A percentile compares a stretch with the other conserved stretches of the same genome.
Evolutionary conservation across 2,113 vertebrate species (phyloP).

Genomic region (Vireo altiloquus): DNA sequence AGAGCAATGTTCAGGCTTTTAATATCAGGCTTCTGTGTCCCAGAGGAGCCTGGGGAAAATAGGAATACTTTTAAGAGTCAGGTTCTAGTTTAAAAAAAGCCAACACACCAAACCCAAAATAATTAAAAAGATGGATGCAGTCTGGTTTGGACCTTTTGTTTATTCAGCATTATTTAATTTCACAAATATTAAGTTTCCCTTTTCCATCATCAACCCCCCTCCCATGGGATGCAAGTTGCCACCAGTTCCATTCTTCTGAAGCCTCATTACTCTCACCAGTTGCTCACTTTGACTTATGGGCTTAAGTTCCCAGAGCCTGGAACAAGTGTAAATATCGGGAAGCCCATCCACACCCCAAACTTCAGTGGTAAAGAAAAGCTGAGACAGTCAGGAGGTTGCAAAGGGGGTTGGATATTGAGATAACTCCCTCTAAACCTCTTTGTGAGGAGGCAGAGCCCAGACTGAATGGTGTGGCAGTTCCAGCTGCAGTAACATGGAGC

Average conservation of each 20-base stretch:
- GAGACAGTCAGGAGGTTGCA: not conserved
- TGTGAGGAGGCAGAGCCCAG: not conserved
- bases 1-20: not conserved
- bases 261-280: conserved; percentile 41
- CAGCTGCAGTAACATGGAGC: rapidly evolving
- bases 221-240: not conserved
- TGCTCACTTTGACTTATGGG: conserved; percentile 20
- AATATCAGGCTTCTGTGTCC: not conserved
- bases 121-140: conserved; percentile 33
- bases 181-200: conserved; percentile 48
- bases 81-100: not conserved
- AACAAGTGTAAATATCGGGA: not conserved
- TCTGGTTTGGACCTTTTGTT: conserved; percentile 14
- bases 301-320: conserved; percentile 15
- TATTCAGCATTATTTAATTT: conserved; percentile 23
- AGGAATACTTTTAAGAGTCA: not conserved
- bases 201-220: conserved; percentile 1
- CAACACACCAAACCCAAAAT: not conserved
- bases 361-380: not conserved
- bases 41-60: not conserved
- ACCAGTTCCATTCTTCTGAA: not conserved
- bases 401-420: not conserved
- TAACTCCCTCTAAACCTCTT: not conserved
- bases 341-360: not conserved
- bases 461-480: rapidly evolving